Percentiles rank a stretch among this genome's conserved stretches.
phyloP scores from a whole-genome alignment of 2,113 vertebrate genomes.

The Andinoacara biseriatus region DNA sequence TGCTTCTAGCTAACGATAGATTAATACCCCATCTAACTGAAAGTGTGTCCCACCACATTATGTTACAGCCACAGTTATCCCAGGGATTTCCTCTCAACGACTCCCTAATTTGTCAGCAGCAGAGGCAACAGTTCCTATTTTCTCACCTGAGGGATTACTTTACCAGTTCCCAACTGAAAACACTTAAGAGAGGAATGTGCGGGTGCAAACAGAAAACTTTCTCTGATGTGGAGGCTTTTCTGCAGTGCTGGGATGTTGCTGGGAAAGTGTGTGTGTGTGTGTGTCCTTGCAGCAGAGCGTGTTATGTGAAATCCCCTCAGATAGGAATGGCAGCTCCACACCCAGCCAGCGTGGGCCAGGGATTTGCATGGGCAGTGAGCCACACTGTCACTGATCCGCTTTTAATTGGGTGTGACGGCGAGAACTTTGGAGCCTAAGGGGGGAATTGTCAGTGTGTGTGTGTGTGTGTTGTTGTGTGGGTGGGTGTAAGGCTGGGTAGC shows the following conservation, averaged over 20 bases:
- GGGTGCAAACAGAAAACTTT: constrained; percentile 3
- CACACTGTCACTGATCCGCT: constrained; percentile 70
- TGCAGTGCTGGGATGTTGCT: not conserved
- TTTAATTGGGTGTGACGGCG: constrained; percentile 76
- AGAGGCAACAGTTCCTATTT: constrained; percentile 51
- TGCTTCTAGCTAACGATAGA: constrained; percentile 53
- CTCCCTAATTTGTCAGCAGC: constrained; percentile 47
- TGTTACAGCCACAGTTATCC: constrained; percentile 53
- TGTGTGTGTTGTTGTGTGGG: not conserved
- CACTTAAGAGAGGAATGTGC: not conserved
- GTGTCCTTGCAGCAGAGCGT: constrained; percentile 35
- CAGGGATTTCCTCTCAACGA: constrained; percentile 71
- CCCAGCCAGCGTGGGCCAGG: constrained; percentile 52
- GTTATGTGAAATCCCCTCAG: constrained; percentile 69
- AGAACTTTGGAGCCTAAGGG: constrained; percentile 54
- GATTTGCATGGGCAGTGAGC: constrained; percentile 79
- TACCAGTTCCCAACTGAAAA: constrained; percentile 47
- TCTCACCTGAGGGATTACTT: constrained; percentile 57
- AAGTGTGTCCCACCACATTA: constrained; percentile 58
- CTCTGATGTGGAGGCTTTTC: not conserved
- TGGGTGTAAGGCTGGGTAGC: no score
- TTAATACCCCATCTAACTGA: constrained; percentile 48
- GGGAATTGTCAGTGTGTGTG: not conserved
- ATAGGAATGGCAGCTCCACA: constrained; percentile 56
- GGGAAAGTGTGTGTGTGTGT: not conserved